A percentile compares a stretch with the other conserved stretches of the same genome.
Evolutionary conservation across 2,113 vertebrate genomes (phyloP).

Genomic region (Hystrix cristata): DNA sequence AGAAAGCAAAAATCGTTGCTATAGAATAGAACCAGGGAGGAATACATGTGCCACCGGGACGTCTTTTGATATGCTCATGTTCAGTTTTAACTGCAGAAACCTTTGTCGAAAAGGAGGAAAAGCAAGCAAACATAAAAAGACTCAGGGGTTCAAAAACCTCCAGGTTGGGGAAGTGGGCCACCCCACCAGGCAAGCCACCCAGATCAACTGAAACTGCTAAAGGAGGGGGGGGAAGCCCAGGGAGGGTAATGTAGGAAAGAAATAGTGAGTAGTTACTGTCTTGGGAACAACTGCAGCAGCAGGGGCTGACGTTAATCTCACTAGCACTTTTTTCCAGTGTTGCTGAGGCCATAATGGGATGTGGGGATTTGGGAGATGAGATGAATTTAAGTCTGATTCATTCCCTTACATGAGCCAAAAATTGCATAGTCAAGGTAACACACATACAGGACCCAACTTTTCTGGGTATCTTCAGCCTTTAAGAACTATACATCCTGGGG

Average conservation of each 20-base stretch:
- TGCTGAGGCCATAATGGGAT: not conserved
- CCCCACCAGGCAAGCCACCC: not conserved
- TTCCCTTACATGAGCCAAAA: not conserved
- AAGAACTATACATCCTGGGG: not conserved
- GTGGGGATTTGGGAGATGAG: not conserved
- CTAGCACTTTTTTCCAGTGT: not conserved
- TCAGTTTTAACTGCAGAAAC: not conserved
- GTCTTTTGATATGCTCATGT: not conserved
- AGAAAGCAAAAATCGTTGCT: not conserved
- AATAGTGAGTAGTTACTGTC: not conserved
- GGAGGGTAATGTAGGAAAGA: not conserved
- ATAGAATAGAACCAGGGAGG: not conserved
- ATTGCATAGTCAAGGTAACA: slow-evolving; percentile 24
- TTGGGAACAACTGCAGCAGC: not conserved
- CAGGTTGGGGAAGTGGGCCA: not conserved
- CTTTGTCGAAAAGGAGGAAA: not conserved
- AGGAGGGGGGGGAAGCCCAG: not conserved
- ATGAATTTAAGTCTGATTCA: slow-evolving; percentile 60
- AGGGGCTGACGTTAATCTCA: not conserved
- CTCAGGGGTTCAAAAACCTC: not conserved
- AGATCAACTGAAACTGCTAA: not conserved
- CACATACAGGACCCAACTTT: slow-evolving; percentile 1
- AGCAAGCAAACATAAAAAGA: not conserved
- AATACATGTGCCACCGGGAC: not conserved
- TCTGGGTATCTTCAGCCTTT: not conserved